Evolutionary conservation across 2,113 vertebrate genomes (phyloP).

Genomic region (Phylloscopus trochilus): DNA sequence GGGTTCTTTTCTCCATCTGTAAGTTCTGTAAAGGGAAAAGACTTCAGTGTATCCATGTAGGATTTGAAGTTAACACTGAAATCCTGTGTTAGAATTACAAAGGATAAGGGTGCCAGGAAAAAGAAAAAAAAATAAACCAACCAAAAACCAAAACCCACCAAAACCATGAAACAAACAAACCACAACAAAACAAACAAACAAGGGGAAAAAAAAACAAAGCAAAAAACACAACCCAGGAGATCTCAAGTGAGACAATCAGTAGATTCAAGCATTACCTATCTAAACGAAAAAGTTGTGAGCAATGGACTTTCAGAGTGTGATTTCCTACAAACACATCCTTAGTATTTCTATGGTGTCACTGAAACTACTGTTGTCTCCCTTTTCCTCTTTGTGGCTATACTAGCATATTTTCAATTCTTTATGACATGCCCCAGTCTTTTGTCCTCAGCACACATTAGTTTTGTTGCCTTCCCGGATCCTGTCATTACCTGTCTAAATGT

Average conservation of each 20-base stretch:
- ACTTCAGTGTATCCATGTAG: not conserved
- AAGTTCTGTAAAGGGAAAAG: conserved; percentile 30
- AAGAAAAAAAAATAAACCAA: not conserved
- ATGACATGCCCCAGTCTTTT: not conserved
- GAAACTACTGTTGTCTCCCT: not conserved
- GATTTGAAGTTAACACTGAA: conserved; percentile 30
- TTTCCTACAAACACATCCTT: not conserved
- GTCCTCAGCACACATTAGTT: not conserved
- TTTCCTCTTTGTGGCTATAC: not conserved
- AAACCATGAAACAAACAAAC: not conserved
- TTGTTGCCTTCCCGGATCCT: not conserved
- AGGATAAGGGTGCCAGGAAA: not conserved
- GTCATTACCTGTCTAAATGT: not conserved
- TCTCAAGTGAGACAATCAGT: not conserved
- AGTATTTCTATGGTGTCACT: not conserved
- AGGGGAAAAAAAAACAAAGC: no score
- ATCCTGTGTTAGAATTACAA: not conserved
- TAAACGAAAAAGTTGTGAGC: not conserved
- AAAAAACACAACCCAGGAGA: not conserved
- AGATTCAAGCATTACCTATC: not conserved
- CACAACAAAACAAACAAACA: not conserved
- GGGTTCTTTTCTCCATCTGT: conserved; percentile 15
- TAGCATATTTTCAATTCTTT: not conserved
- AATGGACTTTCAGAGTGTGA: not conserved
- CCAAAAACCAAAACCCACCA: not conserved